These are phyloP conservation scores for Brenthis hecate DNA, from an alignment of 2,888 invertebrate species.

Conservation along the genomic window DNA sequence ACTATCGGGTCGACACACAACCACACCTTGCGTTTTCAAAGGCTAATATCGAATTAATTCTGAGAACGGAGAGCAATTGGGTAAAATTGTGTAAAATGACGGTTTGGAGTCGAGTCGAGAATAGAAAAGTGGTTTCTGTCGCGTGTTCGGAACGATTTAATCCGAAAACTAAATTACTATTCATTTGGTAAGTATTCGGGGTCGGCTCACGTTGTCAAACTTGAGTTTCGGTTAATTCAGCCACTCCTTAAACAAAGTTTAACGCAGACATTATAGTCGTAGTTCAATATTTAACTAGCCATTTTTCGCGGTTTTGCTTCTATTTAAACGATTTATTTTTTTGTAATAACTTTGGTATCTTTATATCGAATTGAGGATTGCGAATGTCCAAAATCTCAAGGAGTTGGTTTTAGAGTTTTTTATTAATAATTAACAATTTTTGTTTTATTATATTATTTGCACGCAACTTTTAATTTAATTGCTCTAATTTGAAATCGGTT, in stretches of 20 bases:
- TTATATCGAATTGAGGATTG: too few species aligned
- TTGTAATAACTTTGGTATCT: too few species aligned
- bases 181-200: constrained; percentile 78
- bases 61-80: constrained; percentile 79
- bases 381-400: too few species aligned
- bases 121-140: constrained; percentile 82
- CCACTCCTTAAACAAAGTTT: constrained; percentile 50
- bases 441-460: too few species aligned
- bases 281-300: constrained; percentile 16
- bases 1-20: constrained; percentile 71
- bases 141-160: constrained; percentile 81
- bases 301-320: not conserved
- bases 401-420: too few species aligned
- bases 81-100: constrained; percentile 82
- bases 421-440: too few species aligned
- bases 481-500: too few species aligned
- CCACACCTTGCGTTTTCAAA: constrained; percentile 82
- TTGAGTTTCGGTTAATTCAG: constrained; percentile 65
- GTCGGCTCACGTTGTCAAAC: constrained; percentile 73
- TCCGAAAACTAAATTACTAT: constrained; percentile 80
- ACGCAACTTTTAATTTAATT: too few species aligned
- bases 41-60: constrained; percentile 82
- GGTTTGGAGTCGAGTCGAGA: constrained; percentile 74
- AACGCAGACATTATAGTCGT: constrained; percentile 19
- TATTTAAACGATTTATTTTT: too few species aligned